phyloP scores from a whole-genome alignment of 2,888 invertebrate genomes.

The Nomada goodeniana region DNA sequence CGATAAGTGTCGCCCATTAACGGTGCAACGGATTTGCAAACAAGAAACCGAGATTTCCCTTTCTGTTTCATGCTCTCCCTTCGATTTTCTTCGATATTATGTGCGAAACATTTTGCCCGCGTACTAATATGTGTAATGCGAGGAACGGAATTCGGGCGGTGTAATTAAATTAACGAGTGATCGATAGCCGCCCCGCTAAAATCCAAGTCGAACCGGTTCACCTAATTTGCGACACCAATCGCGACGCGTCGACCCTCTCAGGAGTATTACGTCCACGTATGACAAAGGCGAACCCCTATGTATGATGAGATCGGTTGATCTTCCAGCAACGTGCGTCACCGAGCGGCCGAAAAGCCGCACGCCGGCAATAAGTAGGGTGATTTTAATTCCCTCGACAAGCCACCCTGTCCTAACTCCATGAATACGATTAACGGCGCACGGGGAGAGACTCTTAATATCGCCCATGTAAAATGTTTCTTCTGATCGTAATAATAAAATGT shows the following conservation, averaged over 20 bases:
- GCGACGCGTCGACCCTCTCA: conserved; percentile 49
- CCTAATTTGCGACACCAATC: conserved; percentile 52
- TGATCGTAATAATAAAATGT: background rate
- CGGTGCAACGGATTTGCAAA: conserved; percentile 28
- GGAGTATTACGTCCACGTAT: conserved; percentile 57
- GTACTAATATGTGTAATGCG: background rate
- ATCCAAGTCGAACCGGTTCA: conserved; percentile 44
- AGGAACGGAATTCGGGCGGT: background rate
- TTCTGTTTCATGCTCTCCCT: conserved; percentile 2
- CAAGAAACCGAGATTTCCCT: background rate
- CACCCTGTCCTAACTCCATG: conserved; percentile 74
- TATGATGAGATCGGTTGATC: conserved; percentile 60
- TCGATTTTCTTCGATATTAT: background rate
- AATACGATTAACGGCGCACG: conserved; percentile 65
- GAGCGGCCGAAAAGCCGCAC: conserved; percentile 71
- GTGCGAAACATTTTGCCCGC: background rate
- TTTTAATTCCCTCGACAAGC: conserved; percentile 77
- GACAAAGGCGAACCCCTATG: conserved; percentile 40
- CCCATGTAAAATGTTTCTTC: conserved; percentile 1
- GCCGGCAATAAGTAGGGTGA: conserved; percentile 76
- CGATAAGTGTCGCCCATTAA: conserved; percentile 33
- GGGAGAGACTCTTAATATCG: conserved; percentile 16
- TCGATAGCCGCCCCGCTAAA: conserved; percentile 19
- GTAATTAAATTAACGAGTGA: conserved; percentile 36
- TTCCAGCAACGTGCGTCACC: conserved; percentile 58